A percentile compares a stretch with the other conserved stretches of the same genome.
These are phyloP conservation scores for Trachymyrmex septentrionalis DNA, from an alignment of 1,140 invertebrate species.

Conservation along the genomic window DNA sequence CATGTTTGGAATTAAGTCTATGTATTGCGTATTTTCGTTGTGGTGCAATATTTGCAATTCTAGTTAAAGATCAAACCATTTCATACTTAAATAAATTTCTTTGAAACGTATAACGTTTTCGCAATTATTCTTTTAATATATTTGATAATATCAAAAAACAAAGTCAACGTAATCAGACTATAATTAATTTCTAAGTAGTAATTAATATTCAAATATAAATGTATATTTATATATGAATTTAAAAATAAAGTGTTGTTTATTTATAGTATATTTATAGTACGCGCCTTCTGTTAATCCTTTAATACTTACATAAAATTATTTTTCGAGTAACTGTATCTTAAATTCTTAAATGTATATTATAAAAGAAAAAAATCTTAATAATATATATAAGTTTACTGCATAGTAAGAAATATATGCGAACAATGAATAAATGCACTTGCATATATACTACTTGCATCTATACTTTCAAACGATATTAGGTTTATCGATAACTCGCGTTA, in stretches of 20 bases:
- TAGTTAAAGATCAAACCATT: neutral
- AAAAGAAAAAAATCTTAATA: neutral
- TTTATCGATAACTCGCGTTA: neutral
- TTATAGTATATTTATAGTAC: too few relatives aligned
- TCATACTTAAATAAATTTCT: conserved; percentile 6
- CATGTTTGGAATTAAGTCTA: neutral
- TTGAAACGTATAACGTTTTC: neutral
- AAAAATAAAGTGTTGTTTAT: neutral
- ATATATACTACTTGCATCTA: too few relatives aligned
- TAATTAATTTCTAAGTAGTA: neutral
- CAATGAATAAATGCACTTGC: neutral
- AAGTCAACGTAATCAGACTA: neutral
- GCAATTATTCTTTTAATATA: neutral
- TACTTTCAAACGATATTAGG: neutral
- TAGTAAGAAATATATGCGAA: neutral
- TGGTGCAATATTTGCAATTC: neutral
- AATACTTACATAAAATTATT: neutral
- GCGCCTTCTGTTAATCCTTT: neutral
- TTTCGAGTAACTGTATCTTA: neutral
- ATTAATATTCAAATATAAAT: conserved; percentile 23
- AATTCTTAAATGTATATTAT: too few relatives aligned
- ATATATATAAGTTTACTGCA: neutral
- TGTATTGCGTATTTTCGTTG: neutral
- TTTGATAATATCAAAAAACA: neutral
- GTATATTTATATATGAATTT: conserved; percentile 13